These are phyloP conservation scores for Plagodis pulveraria DNA, from an alignment of 2,888 invertebrate species.

Conservation along the genomic window DNA sequence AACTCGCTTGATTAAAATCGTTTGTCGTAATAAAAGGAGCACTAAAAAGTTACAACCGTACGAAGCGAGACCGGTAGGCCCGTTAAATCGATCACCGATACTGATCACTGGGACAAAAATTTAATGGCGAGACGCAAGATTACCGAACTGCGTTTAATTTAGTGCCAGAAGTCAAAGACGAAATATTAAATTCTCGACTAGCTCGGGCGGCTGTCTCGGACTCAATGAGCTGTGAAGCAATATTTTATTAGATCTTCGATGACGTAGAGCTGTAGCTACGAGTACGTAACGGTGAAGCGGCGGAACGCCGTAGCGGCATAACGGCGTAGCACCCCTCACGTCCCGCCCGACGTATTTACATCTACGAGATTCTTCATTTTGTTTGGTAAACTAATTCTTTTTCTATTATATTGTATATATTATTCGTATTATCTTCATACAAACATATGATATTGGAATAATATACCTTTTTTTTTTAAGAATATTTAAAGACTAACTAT, in stretches of 20 bases:
- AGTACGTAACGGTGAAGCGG: too few species aligned
- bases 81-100: slow-evolving; percentile 82
- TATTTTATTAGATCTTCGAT: slow-evolving; percentile 62
- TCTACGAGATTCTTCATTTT: slow-evolving; percentile 52
- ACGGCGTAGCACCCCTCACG: slow-evolving; percentile 20
- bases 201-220: slow-evolving; percentile 39
- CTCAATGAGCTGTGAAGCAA: slow-evolving; percentile 70
- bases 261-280: slow-evolving; percentile 28
- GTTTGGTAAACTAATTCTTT: neutral
- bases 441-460: too few species aligned
- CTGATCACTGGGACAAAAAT: slow-evolving; percentile 78
- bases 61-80: slow-evolving; percentile 70
- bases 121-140: slow-evolving; percentile 62
- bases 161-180: slow-evolving; percentile 53
- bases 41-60: slow-evolving; percentile 83
- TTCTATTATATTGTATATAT: too few species aligned
- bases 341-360: slow-evolving; percentile 66
- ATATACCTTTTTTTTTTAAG: too few species aligned
- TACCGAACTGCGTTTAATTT: slow-evolving; percentile 61
- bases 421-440: too few species aligned
- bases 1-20: slow-evolving; percentile 85
- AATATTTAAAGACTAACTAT: too few species aligned
- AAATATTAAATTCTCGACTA: slow-evolving; percentile 65
- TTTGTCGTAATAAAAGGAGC: slow-evolving; percentile 83
- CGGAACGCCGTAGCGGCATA: slow-evolving; percentile 9